A percentile compares a stretch with the other conserved stretches of the same genome.
Conservation (phyloP, 2,113 vertebrate genomes). For the Psophia crepitans region DNA sequence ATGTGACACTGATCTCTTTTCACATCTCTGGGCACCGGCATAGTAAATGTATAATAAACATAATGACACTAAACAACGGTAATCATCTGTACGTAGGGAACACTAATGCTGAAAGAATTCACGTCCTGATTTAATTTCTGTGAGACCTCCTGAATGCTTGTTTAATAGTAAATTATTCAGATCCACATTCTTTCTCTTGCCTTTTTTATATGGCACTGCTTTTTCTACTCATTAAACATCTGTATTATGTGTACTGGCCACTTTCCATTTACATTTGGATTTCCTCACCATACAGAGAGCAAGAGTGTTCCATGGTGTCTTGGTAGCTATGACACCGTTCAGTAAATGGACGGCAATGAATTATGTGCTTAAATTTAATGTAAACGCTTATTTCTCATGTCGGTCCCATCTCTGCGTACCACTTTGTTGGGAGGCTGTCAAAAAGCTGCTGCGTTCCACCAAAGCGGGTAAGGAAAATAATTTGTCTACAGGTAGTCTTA, state of each 20-base stretch:
- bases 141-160: neutral
- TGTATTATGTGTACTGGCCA: neutral
- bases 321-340: neutral
- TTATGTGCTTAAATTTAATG: neutral
- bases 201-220: neutral
- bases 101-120: neutral
- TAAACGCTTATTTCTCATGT: neutral
- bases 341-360: neutral
- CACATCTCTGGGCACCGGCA: neutral
- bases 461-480: neutral
- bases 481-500: neutral
- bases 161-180: neutral
- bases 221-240: neutral
- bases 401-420: neutral
- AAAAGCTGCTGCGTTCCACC: neutral
- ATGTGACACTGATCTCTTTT: neutral
- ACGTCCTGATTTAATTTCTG: neutral
- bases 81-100: neutral
- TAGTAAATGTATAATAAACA: neutral
- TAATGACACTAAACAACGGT: neutral
- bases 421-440: neutral
- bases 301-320: neutral
- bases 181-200: neutral
- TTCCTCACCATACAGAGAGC: neutral
- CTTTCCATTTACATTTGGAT: neutral